These are phyloP conservation scores for Bungarus multicinctus DNA, from an alignment of 2,113 vertebrate species.

Conservation along the genomic window DNA sequence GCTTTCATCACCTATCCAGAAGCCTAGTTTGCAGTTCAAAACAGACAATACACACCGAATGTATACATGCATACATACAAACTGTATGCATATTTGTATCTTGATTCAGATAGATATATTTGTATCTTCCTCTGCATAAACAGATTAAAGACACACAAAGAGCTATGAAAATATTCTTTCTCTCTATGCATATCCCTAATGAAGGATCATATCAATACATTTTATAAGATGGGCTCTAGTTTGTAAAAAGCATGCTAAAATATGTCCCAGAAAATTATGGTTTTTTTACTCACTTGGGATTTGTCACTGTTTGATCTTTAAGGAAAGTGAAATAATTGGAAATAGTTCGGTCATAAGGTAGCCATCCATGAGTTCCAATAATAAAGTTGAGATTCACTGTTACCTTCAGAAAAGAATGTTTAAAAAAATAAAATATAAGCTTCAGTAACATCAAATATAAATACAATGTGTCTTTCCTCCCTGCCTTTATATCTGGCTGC, in stretches of 20 bases:
- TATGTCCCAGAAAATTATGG: not conserved
- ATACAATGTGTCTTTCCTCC: not conserved
- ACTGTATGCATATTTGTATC: not conserved
- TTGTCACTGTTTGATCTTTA: constrained; percentile 91
- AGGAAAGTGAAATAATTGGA: constrained; percentile 99
- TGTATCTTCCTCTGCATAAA: not conserved
- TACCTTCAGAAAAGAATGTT: constrained; percentile 69
- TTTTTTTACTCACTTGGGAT: constrained; percentile 84
- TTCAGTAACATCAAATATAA: not conserved
- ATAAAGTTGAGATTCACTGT: constrained; percentile 86
- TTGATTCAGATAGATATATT: not conserved
- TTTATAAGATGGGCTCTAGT: not conserved
- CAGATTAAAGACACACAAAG: not conserved
- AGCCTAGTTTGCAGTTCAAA: not conserved
- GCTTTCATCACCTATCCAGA: not conserved
- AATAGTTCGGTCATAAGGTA: constrained; percentile 94
- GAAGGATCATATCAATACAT: not conserved
- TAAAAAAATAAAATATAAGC: not conserved
- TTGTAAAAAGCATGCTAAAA: not conserved
- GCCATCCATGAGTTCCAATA: constrained; percentile 93
- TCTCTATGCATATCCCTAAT: not conserved
- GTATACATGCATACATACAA: not conserved
- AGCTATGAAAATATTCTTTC: not conserved
- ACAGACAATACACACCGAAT: not conserved
- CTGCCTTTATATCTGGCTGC: too few species aligned